Conservation (phyloP, 2,113 vertebrate species). For the Notechis scutatus region DNA sequence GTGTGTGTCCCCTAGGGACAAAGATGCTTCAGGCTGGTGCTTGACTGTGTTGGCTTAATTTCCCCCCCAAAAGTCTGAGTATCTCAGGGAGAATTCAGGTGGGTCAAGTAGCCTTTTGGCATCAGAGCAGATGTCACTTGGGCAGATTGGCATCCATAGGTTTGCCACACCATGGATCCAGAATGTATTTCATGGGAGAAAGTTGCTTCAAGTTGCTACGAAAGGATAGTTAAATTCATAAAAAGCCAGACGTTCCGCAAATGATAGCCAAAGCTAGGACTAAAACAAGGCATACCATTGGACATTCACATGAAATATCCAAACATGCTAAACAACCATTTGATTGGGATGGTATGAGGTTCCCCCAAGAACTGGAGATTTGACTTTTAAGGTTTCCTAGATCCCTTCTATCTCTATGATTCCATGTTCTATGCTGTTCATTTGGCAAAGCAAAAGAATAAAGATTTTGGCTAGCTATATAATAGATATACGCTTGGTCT, state of each 20-base stretch:
- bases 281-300: neutral
- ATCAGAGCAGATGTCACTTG: neutral
- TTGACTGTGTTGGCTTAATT: neutral
- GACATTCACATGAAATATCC: neutral
- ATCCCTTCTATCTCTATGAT: neutral
- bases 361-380: neutral
- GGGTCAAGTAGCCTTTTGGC: neutral
- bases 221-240: neutral
- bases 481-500: neutral
- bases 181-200: neutral
- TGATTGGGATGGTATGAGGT: neutral
- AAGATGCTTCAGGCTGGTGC: neutral
- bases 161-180: neutral
- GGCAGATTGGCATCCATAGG: neutral
- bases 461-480: neutral
- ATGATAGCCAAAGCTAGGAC: neutral
- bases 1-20: neutral
- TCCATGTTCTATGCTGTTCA: neutral
- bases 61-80: neutral
- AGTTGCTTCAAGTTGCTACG: neutral
- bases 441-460: neutral
- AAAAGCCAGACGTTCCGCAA: neutral
- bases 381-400: neutral
- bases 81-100: neutral
- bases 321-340: neutral